Conservation (phyloP, 92 coral and sea anemone species). For the Montipora capitata region DNA sequence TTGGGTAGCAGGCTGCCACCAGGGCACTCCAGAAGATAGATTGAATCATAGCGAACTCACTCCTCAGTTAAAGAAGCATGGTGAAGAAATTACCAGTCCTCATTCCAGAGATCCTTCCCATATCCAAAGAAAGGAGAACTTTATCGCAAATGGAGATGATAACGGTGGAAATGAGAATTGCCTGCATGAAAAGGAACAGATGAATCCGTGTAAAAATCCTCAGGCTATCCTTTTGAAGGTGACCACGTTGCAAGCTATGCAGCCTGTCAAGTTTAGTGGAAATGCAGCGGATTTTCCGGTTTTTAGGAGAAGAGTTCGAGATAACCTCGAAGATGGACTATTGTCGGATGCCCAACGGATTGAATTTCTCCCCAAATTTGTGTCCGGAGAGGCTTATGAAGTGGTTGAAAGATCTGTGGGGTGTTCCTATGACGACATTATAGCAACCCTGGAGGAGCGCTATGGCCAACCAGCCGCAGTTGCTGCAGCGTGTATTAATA, state of each 20-base stretch:
- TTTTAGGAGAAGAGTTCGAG: background rate
- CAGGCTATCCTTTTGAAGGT: slow-evolving; percentile 61
- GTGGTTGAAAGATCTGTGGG: slow-evolving; percentile 66
- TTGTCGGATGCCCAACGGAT: too few relatives aligned
- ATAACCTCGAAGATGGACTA: slow-evolving; percentile 58
- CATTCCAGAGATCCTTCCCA: background rate
- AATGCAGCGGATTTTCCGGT: slow-evolving; percentile 32
- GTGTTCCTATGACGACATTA: slow-evolving; percentile 68
- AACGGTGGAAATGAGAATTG: too few relatives aligned
- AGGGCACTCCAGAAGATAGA: background rate
- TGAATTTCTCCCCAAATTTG: slow-evolving; percentile 70
- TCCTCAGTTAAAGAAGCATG: too few relatives aligned
- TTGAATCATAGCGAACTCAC: background rate
- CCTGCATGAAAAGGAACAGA: too few relatives aligned
- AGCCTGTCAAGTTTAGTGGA: slow-evolving; percentile 67
- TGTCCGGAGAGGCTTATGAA: slow-evolving; percentile 74
- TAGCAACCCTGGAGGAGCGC: slow-evolving; percentile 56
- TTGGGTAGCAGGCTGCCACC: slow-evolving; percentile 4
- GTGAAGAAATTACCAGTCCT: too few relatives aligned
- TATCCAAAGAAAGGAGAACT: too few relatives aligned
- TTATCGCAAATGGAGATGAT: too few relatives aligned
- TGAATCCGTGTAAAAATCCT: too few relatives aligned
- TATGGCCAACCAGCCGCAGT: slow-evolving; percentile 78
- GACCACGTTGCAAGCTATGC: slow-evolving; percentile 77
- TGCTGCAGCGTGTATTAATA: slow-evolving; percentile 76